A percentile compares a stretch with the other conserved stretches of the same genome.
These are phyloP conservation scores for Arion vulgaris DNA, from an alignment of 1,140 invertebrate species.

Conservation along the genomic window DNA sequence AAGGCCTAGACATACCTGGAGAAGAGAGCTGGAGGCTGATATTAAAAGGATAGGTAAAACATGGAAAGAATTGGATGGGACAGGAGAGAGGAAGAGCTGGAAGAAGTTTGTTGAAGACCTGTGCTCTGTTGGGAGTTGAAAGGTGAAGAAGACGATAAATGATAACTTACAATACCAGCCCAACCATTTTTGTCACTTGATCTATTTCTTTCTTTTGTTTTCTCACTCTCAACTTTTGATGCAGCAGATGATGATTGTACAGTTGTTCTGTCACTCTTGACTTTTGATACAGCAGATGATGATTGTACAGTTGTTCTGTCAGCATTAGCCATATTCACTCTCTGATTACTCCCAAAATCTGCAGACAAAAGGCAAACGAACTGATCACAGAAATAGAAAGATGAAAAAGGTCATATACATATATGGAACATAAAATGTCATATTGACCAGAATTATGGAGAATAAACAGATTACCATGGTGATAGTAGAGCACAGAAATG, in stretches of 20 bases:
- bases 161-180: slow-evolving; percentile 35
- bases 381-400: neutral
- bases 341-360: too few species aligned
- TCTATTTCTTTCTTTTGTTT: neutral
- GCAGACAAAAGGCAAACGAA: neutral
- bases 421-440: too few species aligned
- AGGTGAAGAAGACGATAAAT: neutral
- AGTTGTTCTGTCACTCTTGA: too few species aligned
- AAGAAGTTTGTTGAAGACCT: neutral
- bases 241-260: neutral
- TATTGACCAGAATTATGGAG: too few species aligned
- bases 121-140: too few species aligned
- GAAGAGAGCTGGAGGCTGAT: neutral
- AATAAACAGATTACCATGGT: too few species aligned
- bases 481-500: too few species aligned
- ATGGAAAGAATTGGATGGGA: neutral
- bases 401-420: too few species aligned
- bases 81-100: neutral
- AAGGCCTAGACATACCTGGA: too few species aligned
- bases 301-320: neutral
- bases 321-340: neutral
- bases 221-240: neutral
- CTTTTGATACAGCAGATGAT: neutral
- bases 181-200: slow-evolving; percentile 30
- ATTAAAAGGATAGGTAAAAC: neutral